Percentiles rank a stretch among this genome's conserved stretches.
Evolutionary conservation across 2,113 vertebrate genomes (phyloP).

Genomic region (Bos javanicus): DNA sequence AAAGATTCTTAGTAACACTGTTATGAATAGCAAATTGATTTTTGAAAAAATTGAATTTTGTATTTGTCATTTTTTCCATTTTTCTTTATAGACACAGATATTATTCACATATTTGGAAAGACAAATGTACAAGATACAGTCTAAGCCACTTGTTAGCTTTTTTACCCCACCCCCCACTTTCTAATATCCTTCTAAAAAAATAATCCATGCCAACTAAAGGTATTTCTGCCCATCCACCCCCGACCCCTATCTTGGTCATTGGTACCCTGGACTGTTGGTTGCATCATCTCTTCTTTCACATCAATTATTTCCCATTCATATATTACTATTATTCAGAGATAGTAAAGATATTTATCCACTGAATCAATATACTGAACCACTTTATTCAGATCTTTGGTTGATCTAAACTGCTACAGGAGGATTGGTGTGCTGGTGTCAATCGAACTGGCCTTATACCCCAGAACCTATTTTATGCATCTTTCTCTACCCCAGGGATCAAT

Average conservation of each 20-base stretch:
- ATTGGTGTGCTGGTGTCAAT: not conserved
- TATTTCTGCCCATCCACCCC: not conserved
- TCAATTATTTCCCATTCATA: not conserved
- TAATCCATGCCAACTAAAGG: not conserved
- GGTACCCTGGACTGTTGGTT: not conserved
- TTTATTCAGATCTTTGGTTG: not conserved
- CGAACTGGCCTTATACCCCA: not conserved
- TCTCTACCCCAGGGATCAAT: not conserved
- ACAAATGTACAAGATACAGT: not conserved
- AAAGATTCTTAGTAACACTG: not conserved
- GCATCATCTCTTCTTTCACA: not conserved
- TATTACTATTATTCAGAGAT: not conserved
- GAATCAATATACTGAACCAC: not conserved
- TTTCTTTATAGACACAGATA: not conserved
- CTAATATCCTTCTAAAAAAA: not conserved
- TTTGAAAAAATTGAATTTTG: not conserved
- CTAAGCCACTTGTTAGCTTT: not conserved
- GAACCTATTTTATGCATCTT: not conserved
- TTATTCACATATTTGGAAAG: not conserved
- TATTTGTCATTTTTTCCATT: not conserved
- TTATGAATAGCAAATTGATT: not conserved
- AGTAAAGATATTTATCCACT: not conserved
- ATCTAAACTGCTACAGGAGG: not conserved
- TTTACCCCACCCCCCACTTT: not conserved
- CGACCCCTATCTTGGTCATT: not conserved